Base-by-base conservation (phyloP, 1,140 invertebrate species). In the Ceratitis capitata region DNA sequence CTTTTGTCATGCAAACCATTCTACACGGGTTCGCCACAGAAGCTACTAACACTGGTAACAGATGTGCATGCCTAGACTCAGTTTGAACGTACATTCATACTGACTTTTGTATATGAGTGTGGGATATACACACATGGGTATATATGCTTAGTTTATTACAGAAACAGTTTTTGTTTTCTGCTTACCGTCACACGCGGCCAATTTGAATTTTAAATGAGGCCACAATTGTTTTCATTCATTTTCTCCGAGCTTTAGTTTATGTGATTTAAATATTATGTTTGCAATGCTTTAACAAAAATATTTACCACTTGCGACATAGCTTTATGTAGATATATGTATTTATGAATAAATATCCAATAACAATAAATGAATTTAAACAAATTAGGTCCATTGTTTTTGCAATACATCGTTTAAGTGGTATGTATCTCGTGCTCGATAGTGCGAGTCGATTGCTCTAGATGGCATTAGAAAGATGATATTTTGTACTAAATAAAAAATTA, bases 131-230 rank as follows among this genome's bases (percentile, higher is more conserved):
- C 49, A 53, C 16, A 53, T 53, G 49, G 16, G n/a, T 53, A 53
- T 16, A 16, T 0, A 16, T 19, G n/a, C n/a, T n/a, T n/a, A n/a
- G n/a, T n/a, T n/a, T n/a, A n/a, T n/a, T n/a, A n/a, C 51, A 35
- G 1, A 69, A 32, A 39, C 16, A n/a, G 16, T 35, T 69, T 16
- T 32, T 16, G 29, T 64, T 3, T 53, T 53, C n/a, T 53, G 14
- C n/a, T n/a, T n/a, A n/a, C n/a, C 29, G 61, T 32, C 61, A 39
- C 61, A 69, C 32, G 61, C 35, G 61, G 61, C 39, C 39, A 69
- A 69, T 69, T 69, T 69, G 61, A 69, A 69, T 69, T 69, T 69
- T 69, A 69, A 39, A 69, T 69, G 61, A 29, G 32, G 61, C 61
- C 61, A 16, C 32, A 69, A 32, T 32, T 69, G 61, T 69, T 69